Base-by-base conservation (phyloP, 2,888 invertebrate genomes). In the Tachystola acroxantha region DNA sequence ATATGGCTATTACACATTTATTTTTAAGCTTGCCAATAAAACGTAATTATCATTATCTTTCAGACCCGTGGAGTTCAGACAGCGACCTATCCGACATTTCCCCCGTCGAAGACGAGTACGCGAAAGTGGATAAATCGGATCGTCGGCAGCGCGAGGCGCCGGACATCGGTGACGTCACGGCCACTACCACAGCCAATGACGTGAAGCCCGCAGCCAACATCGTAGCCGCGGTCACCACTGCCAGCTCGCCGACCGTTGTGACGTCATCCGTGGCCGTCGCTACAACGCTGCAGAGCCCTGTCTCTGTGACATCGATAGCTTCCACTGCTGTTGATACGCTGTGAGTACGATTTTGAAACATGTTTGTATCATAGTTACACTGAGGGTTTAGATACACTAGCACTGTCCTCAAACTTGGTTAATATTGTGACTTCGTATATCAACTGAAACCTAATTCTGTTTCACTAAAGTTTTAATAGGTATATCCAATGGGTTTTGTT, bases 51-150 rank as follows among this genome's bases (percentile, higher is more conserved):
- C n/a, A n/a, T n/a, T n/a, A n/a, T n/a, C n/a, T n/a, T 13, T 45
- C 50, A 74, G 93, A 93, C 71, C 91, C 93, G 9, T 94, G 94
- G 86, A 89, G 94, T 44, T 95, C 95, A 7, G 96, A 96, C 66
- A 94, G 95, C 34, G 96, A 96, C 70, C 91, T 94, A 30, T 95
- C 95, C 1, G 95, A 96, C 76, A 84, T 93, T 37, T 95, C 94
- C 50, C 94, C 94, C 0, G 93, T 94, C 35, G 94, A 96, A 51
- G 91, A 90, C 48, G 85, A 86, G 45, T 85, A 85, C 48, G 85
- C 85, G 19, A 84, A 84, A 54, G 80, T 85, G 26, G 84, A 84
- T 45, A 85, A 84, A 47, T 70, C 80, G 1, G 60, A 60, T n/a
- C 59, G 64, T 10, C 61, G 72, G 11, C 68, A 70, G 10, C 75